A percentile compares a stretch with the other conserved stretches of the same genome.
phyloP scores from a whole-genome alignment of 2,797 vertebrate genomes.

The Hipposideros larvatus region DNA sequence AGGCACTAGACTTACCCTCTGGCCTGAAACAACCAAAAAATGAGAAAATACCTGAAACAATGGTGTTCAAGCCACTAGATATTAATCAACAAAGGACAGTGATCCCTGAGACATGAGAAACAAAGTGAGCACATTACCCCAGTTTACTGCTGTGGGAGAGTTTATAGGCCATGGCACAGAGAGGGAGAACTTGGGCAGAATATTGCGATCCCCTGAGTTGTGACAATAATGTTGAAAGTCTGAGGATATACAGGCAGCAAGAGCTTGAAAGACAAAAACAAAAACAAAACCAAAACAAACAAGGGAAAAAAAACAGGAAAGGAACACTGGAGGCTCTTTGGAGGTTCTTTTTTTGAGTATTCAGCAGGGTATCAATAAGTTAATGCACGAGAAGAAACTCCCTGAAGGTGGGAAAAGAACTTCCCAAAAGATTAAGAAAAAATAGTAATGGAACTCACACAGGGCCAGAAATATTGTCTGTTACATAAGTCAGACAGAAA shows the following conservation, averaged over 20 bases:
- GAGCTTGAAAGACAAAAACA: neutral
- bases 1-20: neutral
- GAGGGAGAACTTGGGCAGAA: neutral
- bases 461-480: neutral
- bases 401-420: neutral
- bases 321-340: neutral
- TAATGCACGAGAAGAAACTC: neutral
- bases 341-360: neutral
- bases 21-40: neutral
- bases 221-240: neutral
- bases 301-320: neutral
- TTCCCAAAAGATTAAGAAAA: neutral
- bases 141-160: neutral
- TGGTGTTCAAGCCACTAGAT: neutral
- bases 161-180: neutral
- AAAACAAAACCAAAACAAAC: too few species aligned
- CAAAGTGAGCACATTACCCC: neutral
- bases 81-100: neutral
- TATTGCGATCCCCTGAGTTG: neutral
- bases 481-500: neutral
- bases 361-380: neutral
- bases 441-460: neutral
- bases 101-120: neutral
- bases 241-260: neutral
- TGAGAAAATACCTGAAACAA: neutral